Evolutionary conservation across 1,140 invertebrate genomes (phyloP), one percentile per base, ranked within the genome.

Genomic region (Papilio helenus): DNA sequence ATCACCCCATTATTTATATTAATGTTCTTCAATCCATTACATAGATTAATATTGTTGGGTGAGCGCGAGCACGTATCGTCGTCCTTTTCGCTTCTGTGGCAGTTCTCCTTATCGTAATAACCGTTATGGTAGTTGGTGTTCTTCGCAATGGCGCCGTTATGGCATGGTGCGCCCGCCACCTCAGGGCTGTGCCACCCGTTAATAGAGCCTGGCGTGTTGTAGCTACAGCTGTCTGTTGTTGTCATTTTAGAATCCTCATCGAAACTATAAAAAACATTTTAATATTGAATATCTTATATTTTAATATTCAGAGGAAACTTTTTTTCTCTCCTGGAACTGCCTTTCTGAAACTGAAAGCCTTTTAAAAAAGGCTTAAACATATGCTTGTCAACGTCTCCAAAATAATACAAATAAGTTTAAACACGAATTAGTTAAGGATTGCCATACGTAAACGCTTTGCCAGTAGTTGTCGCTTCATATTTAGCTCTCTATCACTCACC

Each of bases 171-270:
- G 0, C 88, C 83, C 10, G 86, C 16, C 76, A 65, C 87, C 51
- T 94, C 93, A 23, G 94, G 94, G 80, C 93, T 95, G 80, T 95
- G 94, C 94, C 94, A 95, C 16, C 94, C 94, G 79, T 95, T 95
- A n/a, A 94, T 89, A 42, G 94, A 94, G 14, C 92, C 92, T 12
- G 94, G 94, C 1, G 94, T 95, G 65, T 93, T 95, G 80, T 94
- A 94, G 74, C 93, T 94, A 65, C 93, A 94, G 79, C 93, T 94
- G 73, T 94, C 93, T 79, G 94, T 93, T 68, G 93, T 94, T 55
- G 95, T 94, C 90, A 95, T 95, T 87, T 95, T 95, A 0, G 95
- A 95, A 84, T 95, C 95, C 79, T 95, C 94, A 78, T 95, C 95
- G 79, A 92, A 95, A 76, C 95, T 95, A 80, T 61, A 94, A 92